Evolutionary conservation across 1,140 invertebrate genomes (phyloP).

Genomic region (Arion vulgaris): DNA sequence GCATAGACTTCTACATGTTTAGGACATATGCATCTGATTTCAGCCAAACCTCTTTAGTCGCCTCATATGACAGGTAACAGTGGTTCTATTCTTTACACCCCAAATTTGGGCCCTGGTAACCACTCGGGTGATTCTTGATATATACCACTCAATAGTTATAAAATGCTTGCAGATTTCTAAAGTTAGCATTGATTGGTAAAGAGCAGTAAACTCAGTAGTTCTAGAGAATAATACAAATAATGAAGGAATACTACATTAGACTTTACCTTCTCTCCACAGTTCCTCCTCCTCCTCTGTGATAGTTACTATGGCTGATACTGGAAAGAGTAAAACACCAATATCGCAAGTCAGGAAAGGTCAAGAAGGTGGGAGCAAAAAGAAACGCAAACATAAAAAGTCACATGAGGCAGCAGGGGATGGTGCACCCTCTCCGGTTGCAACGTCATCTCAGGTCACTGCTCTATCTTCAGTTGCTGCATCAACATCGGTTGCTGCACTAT

Average conservation of each 20-base stretch:
- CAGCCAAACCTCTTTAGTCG: too few relatives aligned
- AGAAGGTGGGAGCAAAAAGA: constrained; percentile 13
- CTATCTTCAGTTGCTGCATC: not conserved
- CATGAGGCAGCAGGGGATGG: not conserved
- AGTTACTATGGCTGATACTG: constrained; percentile 12
- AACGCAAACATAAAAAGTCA: not conserved
- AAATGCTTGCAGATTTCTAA: too few relatives aligned
- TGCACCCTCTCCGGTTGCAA: not conserved
- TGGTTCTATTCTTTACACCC: too few relatives aligned
- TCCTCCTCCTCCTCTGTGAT: not conserved
- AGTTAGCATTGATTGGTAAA: too few relatives aligned
- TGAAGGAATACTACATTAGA: not conserved
- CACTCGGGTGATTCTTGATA: too few relatives aligned
- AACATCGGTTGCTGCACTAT: not conserved
- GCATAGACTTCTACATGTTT: too few relatives aligned
- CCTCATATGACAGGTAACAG: too few relatives aligned
- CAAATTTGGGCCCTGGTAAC: too few relatives aligned
- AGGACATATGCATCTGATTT: too few relatives aligned
- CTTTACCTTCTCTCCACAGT: not conserved
- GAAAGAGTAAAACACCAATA: not conserved
- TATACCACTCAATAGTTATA: too few relatives aligned
- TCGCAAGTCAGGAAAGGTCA: not conserved
- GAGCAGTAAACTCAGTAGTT: too few relatives aligned
- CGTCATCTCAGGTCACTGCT: not conserved
- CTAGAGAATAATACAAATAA: too few relatives aligned